Conservation (phyloP, 64 coral and sea anemone species). For the Dendrophyllia cribrosa region DNA sequence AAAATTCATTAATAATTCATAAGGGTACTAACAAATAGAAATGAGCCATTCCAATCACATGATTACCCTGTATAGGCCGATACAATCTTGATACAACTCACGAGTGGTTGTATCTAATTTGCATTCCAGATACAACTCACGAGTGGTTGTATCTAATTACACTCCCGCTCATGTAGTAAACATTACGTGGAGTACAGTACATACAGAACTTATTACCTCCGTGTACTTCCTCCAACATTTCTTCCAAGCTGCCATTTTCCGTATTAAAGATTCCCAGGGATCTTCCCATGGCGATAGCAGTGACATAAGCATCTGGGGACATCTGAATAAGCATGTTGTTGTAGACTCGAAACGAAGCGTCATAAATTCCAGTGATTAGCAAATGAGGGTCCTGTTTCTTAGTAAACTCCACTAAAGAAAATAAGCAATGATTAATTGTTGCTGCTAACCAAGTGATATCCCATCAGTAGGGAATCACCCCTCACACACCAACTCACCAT, state of each 20-base stretch:
- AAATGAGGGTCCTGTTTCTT: slow-evolving; percentile 94
- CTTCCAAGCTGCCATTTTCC: slow-evolving; percentile 87
- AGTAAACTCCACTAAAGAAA: slow-evolving; percentile 86
- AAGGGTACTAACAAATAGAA: too few relatives aligned
- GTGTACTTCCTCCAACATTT: slow-evolving; percentile 91
- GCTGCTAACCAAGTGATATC: neutral
- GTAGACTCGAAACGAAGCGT: slow-evolving; percentile 78
- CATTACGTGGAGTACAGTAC: too few relatives aligned
- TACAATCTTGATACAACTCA: too few relatives aligned
- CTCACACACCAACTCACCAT: too few relatives aligned
- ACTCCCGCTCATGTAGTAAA: too few relatives aligned
- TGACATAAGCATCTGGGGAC: slow-evolving; percentile 97
- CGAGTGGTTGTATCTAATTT: too few relatives aligned
- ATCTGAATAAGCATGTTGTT: slow-evolving; percentile 96
- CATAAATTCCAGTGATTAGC: slow-evolving; percentile 91
- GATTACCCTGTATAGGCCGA: too few relatives aligned
- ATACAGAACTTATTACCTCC: slow-evolving; percentile 58
- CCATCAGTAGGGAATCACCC: neutral
- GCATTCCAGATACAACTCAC: too few relatives aligned
- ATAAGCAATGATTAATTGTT: neutral
- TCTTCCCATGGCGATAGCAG: slow-evolving; percentile 90
- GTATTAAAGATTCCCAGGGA: slow-evolving; percentile 92
- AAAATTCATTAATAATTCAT: too few relatives aligned
- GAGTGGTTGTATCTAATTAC: too few relatives aligned
- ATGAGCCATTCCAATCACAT: too few relatives aligned